Conservation (phyloP, 2,888 invertebrate species). For the Cheilosia urbana region DNA sequence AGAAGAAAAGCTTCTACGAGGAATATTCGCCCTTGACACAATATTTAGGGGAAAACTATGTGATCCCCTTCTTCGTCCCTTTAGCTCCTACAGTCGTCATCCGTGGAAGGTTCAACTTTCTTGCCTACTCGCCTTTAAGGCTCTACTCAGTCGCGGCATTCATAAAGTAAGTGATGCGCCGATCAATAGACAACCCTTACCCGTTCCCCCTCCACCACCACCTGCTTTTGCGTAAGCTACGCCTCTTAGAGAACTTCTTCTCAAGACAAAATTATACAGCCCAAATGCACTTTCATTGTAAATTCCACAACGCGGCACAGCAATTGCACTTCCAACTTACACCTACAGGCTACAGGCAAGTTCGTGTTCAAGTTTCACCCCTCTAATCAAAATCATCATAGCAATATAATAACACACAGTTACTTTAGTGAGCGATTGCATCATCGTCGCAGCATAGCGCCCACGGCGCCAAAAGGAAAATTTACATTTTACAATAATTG, state of each 20-base stretch:
- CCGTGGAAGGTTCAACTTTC: too few relatives aligned
- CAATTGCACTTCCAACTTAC: slow-evolving; percentile 2
- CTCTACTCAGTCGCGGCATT: too few relatives aligned
- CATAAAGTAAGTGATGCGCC: too few relatives aligned
- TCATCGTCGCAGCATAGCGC: not conserved
- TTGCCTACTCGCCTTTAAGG: too few relatives aligned
- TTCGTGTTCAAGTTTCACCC: not conserved
- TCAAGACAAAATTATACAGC: not conserved
- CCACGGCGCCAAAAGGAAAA: slow-evolving; percentile 9
- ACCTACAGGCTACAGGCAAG: not conserved
- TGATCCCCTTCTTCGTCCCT: too few relatives aligned
- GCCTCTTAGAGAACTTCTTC: not conserved
- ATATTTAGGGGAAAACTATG: too few relatives aligned
- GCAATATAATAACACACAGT: not conserved
- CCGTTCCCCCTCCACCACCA: not conserved
- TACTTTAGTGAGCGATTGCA: not conserved
- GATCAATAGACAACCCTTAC: too few relatives aligned
- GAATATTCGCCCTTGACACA: too few relatives aligned
- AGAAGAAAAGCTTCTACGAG: too few relatives aligned
- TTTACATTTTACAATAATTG: slow-evolving; percentile 63
- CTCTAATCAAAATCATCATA: slow-evolving; percentile 28
- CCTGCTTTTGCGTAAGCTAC: not conserved
- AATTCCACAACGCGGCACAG: not conserved
- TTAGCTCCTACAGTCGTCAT: too few relatives aligned
- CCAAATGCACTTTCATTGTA: not conserved